A percentile compares a stretch with the other conserved stretches of the same genome.
Evolutionary conservation across 2,113 vertebrate species (phyloP).

Genomic region (Rhipidura dahli): DNA sequence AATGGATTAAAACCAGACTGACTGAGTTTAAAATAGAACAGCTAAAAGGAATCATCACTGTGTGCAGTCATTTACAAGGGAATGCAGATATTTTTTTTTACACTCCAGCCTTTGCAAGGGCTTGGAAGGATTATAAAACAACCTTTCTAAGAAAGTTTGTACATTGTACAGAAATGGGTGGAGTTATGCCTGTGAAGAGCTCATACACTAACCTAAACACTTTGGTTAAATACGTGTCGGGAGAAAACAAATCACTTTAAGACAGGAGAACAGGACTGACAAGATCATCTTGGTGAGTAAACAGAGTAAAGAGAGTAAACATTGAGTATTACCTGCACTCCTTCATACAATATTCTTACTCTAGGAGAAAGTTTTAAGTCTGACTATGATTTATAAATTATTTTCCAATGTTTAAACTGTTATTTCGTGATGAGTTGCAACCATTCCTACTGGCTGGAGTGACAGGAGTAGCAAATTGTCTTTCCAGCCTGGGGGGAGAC

Average conservation of each 20-base stretch:
- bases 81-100: background rate
- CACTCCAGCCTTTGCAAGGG: background rate
- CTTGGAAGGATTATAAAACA: background rate
- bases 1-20: background rate
- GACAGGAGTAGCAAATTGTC: background rate
- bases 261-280: background rate
- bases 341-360: background rate
- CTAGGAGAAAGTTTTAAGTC: background rate
- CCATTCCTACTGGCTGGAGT: rapidly evolving
- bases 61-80: background rate
- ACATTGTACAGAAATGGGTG: background rate
- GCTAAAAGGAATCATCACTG: background rate
- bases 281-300: background rate
- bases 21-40: background rate
- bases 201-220: background rate
- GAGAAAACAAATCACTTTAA: background rate
- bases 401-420: background rate
- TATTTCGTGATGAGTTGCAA: background rate
- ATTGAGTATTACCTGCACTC: background rate
- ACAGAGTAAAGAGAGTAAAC: background rate
- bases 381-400: background rate
- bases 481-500: background rate
- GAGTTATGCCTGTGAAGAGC: background rate
- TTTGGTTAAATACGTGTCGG: background rate
- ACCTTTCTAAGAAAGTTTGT: background rate